These are phyloP conservation scores for Copsychus sechellarum DNA, from an alignment of 2,113 vertebrate genomes.

Conservation along the genomic window DNA sequence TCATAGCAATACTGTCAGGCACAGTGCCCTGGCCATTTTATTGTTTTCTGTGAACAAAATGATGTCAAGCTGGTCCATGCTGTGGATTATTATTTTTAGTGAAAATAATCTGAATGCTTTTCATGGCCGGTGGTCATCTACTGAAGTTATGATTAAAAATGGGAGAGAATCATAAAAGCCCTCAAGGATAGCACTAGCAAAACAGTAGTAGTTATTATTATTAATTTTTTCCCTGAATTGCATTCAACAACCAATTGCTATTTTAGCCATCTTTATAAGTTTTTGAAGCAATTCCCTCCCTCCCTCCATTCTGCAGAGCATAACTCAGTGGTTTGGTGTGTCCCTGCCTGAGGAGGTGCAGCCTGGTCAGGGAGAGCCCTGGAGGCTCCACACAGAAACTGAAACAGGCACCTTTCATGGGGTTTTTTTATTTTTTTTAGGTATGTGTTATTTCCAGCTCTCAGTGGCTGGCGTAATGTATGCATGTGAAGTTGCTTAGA, in stretches of 20 bases:
- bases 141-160: neutral
- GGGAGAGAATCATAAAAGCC: neutral
- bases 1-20: neutral
- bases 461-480: conserved; percentile 49
- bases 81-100: neutral
- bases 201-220: neutral
- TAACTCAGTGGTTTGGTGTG: neutral
- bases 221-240: neutral
- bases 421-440: fast-evolving
- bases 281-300: neutral
- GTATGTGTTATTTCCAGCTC: conserved; percentile 13
- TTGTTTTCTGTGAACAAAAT: neutral
- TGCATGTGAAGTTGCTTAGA: conserved; percentile 54
- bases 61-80: neutral
- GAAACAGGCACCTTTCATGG: neutral
- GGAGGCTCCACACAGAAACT: neutral
- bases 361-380: neutral
- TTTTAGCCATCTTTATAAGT: neutral
- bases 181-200: neutral
- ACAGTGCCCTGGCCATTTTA: neutral
- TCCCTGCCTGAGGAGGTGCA: neutral
- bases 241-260: neutral
- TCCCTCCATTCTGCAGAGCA: neutral
- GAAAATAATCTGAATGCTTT: neutral
- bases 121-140: neutral